Evolutionary conservation across 2,888 invertebrate genomes (phyloP).

Genomic region (Eueremaeus valkanovi): DNA sequence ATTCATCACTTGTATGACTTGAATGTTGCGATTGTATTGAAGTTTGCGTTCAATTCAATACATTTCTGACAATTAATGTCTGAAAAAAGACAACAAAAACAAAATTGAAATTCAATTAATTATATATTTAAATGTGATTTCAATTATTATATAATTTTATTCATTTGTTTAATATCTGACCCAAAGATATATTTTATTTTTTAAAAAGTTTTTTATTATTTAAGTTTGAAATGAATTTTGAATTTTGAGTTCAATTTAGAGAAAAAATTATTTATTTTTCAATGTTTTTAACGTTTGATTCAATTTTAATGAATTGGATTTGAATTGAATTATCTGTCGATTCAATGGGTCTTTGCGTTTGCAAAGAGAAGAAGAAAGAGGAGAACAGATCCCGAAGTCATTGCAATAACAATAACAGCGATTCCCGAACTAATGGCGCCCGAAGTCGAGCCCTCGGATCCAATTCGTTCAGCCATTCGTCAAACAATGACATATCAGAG

Average conservation of each 20-base stretch:
- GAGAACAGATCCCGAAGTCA: background rate
- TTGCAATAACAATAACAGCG: background rate
- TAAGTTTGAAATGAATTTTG: no score
- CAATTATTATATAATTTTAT: no score
- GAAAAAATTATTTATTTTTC: no score
- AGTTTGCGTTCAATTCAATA: background rate
- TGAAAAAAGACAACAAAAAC: background rate
- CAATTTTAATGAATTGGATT: background rate
- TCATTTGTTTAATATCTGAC: no score
- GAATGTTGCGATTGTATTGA: no score
- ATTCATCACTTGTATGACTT: conserved; percentile 21
- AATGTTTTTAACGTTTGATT: background rate
- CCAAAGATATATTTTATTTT: no score
- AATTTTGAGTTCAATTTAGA: no score
- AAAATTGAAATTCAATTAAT: no score
- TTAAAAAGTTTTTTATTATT: no score
- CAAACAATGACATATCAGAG: background rate
- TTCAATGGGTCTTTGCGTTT: conserved; percentile 14
- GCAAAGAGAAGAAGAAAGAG: background rate
- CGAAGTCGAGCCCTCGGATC: background rate
- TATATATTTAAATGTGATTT: no score
- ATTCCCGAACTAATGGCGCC: background rate
- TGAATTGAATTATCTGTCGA: background rate
- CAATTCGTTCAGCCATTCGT: background rate
- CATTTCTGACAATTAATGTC: background rate